These are phyloP conservation scores for Hemiprocne comata DNA, from an alignment of 2,113 vertebrate species.

Conservation along the genomic window DNA sequence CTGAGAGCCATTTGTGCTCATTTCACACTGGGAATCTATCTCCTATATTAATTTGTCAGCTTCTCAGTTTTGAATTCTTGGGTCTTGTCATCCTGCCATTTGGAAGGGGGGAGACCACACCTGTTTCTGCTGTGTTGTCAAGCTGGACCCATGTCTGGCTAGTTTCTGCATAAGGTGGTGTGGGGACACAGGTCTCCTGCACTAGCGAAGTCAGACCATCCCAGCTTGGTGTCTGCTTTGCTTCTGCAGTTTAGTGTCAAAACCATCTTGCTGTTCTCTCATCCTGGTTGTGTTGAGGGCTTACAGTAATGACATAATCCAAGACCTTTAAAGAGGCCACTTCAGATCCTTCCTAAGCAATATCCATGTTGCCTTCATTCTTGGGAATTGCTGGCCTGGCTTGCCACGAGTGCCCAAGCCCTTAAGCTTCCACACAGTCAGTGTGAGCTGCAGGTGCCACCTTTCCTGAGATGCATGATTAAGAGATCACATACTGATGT, in stretches of 20 bases:
- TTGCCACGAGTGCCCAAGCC: not conserved
- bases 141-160: not conserved
- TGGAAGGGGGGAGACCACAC: not conserved
- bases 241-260: not conserved
- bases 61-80: not conserved
- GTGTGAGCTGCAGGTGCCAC: not conserved
- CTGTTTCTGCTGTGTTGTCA: not conserved
- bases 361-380: not conserved
- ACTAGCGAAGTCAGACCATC: not conserved
- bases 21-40: not conserved
- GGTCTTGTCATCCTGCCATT: not conserved
- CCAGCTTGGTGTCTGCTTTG: not conserved
- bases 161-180: not conserved
- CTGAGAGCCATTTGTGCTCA: not conserved
- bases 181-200: not conserved
- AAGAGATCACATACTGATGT: not conserved
- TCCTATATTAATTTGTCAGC: not conserved
- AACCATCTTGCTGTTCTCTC: not conserved
- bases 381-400: not conserved
- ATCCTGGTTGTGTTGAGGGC: not conserved
- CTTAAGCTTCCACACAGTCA: not conserved
- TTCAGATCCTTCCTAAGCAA: not conserved
- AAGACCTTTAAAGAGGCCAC: not conserved
- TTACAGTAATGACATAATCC: not conserved
- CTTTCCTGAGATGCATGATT: not conserved